Evolutionary conservation across 2,888 invertebrate genomes (phyloP).

Genomic region (Hirtodrosophila alboralis): DNA sequence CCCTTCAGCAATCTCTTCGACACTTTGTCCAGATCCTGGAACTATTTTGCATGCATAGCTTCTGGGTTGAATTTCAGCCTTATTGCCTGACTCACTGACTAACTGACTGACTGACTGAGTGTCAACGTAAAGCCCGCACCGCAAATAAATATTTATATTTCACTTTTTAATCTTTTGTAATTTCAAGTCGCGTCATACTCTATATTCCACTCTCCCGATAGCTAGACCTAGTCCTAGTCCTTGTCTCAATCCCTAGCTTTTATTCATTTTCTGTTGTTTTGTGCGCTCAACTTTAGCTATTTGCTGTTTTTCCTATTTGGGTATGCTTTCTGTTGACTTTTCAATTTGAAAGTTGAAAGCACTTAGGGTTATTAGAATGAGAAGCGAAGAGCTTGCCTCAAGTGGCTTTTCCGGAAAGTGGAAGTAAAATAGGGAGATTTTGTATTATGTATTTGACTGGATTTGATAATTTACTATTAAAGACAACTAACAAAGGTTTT

Average conservation of each 20-base stretch:
- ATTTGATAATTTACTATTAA: constrained; percentile 35
- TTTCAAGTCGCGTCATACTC: constrained; percentile 75
- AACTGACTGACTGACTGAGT: constrained; percentile 17
- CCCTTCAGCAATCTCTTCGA: constrained; percentile 3
- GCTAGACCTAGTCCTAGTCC: not conserved
- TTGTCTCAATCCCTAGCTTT: not conserved
- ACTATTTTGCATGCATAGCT: constrained; percentile 68
- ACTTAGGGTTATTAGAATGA: constrained; percentile 78
- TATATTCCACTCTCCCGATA: not conserved
- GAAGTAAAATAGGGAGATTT: constrained; percentile 30
- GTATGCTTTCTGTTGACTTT: constrained; percentile 79
- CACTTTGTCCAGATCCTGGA: constrained; percentile 39
- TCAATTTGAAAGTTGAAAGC: constrained; percentile 81
- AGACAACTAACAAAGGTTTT: constrained; percentile 8
- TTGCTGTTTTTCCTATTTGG: constrained; percentile 73
- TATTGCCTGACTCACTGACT: constrained; percentile 17
- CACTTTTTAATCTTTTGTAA: constrained; percentile 81
- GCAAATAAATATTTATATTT: constrained; percentile 81
- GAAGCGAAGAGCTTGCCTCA: constrained; percentile 57
- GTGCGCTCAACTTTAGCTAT: constrained; percentile 65
- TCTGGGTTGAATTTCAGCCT: constrained; percentile 27
- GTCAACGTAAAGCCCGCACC: constrained; percentile 57
- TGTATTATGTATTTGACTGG: constrained; percentile 24
- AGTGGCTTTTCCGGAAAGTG: constrained; percentile 53
- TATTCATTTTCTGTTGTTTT: constrained; percentile 40